Percentiles rank a stretch among this genome's conserved stretches.
Conservation (phyloP, 1,140 invertebrate genomes). For the Odontomachus brunneus region DNA sequence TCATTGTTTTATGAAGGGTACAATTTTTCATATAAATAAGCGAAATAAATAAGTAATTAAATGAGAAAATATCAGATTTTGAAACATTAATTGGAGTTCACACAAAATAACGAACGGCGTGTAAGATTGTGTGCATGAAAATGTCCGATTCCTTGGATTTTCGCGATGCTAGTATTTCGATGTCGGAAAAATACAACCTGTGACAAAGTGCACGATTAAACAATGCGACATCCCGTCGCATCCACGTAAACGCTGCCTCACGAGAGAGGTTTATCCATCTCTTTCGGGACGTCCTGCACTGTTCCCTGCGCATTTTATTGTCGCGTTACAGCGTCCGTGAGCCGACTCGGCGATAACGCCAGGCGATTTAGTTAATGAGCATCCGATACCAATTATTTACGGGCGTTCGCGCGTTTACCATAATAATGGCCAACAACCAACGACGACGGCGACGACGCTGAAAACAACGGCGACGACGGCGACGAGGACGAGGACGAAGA, state of each 20-base stretch:
- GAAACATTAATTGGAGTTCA: too few relatives aligned
- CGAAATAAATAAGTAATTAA: too few relatives aligned
- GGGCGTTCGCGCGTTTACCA: conserved; percentile 63
- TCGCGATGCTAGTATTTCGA: neutral
- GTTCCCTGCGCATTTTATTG: conserved; percentile 41
- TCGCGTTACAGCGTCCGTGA: conserved; percentile 38
- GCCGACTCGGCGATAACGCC: conserved; percentile 39
- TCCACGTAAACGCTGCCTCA: neutral
- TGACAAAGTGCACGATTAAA: neutral
- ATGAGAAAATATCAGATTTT: too few relatives aligned
- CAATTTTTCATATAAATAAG: too few relatives aligned
- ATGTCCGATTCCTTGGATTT: too few relatives aligned
- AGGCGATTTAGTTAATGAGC: conserved; percentile 78
- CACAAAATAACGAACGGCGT: too few relatives aligned
- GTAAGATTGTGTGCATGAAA: neutral
- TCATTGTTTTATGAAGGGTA: too few relatives aligned
- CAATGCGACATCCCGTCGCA: neutral
- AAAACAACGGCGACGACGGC: conserved; percentile 60
- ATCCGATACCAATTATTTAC: conserved; percentile 78
- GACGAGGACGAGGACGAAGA: conserved; percentile 68
- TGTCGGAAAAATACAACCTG: neutral
- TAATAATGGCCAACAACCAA: conserved; percentile 54
- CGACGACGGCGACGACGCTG: conserved; percentile 1
- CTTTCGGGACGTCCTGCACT: conserved; percentile 13
- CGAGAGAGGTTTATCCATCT: conserved; percentile 13